Evolutionary conservation across 2,888 invertebrate genomes (phyloP).

Genomic region (Brachypterus glaber): DNA sequence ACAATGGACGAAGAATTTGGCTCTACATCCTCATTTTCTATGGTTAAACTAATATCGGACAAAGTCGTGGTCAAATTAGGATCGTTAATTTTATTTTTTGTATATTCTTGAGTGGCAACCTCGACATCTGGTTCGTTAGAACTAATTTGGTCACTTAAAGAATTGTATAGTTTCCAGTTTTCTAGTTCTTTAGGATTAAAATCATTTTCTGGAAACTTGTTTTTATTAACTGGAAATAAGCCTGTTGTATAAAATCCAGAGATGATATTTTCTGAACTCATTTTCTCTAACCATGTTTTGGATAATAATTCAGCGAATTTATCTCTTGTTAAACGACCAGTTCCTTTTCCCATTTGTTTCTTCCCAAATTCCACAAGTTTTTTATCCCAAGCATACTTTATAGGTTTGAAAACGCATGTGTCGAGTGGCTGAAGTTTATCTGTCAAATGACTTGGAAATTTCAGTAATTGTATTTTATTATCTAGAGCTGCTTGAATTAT

Average conservation of each 20-base stretch:
- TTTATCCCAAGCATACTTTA: background rate
- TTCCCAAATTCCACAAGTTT: background rate
- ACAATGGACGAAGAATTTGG: too few relatives aligned
- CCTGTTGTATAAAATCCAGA: background rate
- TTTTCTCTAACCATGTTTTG: background rate
- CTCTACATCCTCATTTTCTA: too few relatives aligned
- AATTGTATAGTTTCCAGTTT: background rate
- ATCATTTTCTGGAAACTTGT: background rate
- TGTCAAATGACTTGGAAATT: background rate
- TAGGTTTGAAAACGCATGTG: background rate
- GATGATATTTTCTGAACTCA: background rate
- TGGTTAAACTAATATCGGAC: too few relatives aligned
- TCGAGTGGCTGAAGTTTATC: background rate
- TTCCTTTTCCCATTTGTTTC: background rate
- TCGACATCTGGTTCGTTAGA: too few relatives aligned
- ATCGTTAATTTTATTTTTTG: too few relatives aligned
- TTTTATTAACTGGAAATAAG: background rate
- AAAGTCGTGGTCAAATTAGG: too few relatives aligned
- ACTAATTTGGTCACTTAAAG: background rate
- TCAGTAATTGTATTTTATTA: background rate
- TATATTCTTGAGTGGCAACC: too few relatives aligned
- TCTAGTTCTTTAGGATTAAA: background rate
- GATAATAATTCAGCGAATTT: background rate
- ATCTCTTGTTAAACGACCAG: background rate
- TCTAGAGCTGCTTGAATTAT: background rate